A percentile compares a stretch with the other conserved stretches of the same genome.
Conservation (phyloP, 2,888 invertebrate genomes). For the Pristionchus maxplancki region DNA sequence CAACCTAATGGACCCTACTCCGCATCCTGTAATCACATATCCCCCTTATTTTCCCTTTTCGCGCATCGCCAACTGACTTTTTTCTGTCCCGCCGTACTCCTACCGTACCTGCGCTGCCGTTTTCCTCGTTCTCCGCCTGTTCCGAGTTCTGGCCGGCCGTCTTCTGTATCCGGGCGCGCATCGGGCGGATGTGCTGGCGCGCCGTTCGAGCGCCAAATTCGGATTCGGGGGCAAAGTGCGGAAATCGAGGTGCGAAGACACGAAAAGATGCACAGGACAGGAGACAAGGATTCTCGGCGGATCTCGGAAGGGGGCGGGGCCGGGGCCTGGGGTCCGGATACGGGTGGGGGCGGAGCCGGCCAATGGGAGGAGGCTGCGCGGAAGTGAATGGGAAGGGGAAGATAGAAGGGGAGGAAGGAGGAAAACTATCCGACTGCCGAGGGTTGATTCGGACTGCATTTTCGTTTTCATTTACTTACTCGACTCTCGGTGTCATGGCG, state of each 20-base stretch:
- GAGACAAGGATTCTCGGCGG: neutral
- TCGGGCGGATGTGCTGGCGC: neutral
- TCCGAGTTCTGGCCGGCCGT: neutral
- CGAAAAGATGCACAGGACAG: neutral
- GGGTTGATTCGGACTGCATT: neutral
- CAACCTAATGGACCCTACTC: constrained; percentile 15
- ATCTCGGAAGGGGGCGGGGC: constrained; percentile 25
- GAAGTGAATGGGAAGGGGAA: neutral
- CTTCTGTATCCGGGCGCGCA: neutral
- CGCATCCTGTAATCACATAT: constrained; percentile 22
- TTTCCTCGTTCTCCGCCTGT: constrained; percentile 28
- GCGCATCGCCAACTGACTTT: neutral
- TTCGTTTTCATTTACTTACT: neutral
- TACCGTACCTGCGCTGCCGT: neutral
- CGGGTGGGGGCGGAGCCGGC: constrained; percentile 7
- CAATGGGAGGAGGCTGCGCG: constrained; percentile 3
- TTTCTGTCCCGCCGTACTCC: neutral
- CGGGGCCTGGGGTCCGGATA: neutral
- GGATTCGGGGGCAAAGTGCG: neutral
- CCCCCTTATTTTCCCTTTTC: neutral
- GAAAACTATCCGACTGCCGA: neutral
- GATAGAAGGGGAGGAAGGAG: no score
- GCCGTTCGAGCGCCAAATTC: neutral
- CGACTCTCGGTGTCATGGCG: neutral
- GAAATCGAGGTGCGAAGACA: neutral